These are phyloP conservation scores for Engystomops pustulosus DNA, from an alignment of 2,113 vertebrate species.

Conservation along the genomic window DNA sequence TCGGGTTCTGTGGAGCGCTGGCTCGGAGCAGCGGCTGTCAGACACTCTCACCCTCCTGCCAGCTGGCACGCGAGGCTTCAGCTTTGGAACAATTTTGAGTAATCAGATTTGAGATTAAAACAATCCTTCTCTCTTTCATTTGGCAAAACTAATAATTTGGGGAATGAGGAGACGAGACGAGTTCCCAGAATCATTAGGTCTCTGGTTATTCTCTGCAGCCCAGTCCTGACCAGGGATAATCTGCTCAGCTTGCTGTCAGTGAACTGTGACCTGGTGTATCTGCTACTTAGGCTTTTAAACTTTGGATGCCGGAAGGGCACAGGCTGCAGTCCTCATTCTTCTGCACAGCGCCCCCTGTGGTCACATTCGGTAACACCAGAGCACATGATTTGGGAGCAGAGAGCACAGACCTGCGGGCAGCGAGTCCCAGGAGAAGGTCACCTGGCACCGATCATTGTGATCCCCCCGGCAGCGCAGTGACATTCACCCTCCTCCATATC, in stretches of 20 bases:
- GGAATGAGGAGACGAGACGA: background rate
- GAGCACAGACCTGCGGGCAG: background rate
- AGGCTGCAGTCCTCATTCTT: too few relatives aligned
- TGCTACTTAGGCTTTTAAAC: too few relatives aligned
- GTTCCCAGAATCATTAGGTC: slow-evolving; percentile 2
- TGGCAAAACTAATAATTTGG: slow-evolving; percentile 3
- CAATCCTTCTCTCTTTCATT: background rate
- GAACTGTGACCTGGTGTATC: too few relatives aligned
- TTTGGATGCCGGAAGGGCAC: too few relatives aligned
- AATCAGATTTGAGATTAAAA: background rate
- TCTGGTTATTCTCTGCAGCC: too few relatives aligned
- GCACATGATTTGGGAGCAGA: background rate
- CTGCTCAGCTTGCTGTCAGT: too few relatives aligned
- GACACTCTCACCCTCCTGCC: background rate
- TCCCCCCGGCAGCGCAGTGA: slow-evolving; percentile 2
- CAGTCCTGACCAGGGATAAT: too few relatives aligned
- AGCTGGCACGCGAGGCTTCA: background rate
- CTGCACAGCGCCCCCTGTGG: background rate
- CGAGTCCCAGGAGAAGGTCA: background rate
- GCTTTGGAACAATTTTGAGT: background rate
- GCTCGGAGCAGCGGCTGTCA: background rate
- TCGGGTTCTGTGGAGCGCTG: background rate
- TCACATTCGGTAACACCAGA: too few relatives aligned
- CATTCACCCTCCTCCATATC: background rate
- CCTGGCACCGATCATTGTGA: background rate